phyloP scores from a whole-genome alignment of 2,113 vertebrate species.

The Columbina picui region DNA sequence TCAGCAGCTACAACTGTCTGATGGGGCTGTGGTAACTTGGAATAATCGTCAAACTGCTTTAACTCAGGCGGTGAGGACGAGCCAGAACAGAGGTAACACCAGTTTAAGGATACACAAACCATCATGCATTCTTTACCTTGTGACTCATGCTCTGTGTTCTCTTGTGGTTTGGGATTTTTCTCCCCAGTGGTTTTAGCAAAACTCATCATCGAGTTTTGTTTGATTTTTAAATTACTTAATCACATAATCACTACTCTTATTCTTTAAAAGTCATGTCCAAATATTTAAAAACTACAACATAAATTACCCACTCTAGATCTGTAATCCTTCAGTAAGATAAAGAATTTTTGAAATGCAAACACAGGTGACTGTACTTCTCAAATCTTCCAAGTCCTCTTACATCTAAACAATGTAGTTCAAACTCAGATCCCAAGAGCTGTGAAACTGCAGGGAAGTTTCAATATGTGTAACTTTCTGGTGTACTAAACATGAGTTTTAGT shows the following conservation, averaged over 20 bases:
- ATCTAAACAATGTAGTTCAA: neutral
- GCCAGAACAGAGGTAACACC: neutral
- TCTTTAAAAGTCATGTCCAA: neutral
- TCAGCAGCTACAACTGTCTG: neutral
- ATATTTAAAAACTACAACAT: neutral
- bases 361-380: neutral
- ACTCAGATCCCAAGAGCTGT: neutral
- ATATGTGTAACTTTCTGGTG: neutral
- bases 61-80: rapidly evolving
- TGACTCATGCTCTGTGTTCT: neutral
- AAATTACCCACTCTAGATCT: neutral
- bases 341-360: neutral
- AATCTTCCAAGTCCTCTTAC: neutral
- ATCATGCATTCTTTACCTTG: rapidly evolving
- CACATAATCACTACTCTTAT: neutral
- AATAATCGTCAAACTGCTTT: neutral
- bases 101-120: neutral
- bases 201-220: neutral
- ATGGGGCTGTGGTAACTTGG: neutral
- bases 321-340: neutral
- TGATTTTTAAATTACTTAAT: neutral
- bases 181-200: neutral
- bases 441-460: neutral
- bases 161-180: neutral
- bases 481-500: neutral